phyloP scores from a whole-genome alignment of 92 coral and sea anemone species.

The Umimayanthus kanabou region DNA sequence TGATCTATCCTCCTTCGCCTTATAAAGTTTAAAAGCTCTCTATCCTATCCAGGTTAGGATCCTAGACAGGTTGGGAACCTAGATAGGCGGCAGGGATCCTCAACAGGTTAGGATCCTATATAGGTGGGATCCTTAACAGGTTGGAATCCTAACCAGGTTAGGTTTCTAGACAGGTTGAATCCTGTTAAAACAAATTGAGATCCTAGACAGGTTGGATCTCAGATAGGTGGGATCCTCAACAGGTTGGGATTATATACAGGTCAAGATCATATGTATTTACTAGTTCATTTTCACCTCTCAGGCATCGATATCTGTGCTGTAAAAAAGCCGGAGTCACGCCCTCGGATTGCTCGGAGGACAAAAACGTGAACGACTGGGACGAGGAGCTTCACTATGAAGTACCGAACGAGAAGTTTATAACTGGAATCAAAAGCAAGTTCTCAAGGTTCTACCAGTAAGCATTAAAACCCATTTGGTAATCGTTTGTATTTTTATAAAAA shows the following conservation, averaged over 20 bases:
- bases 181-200: too few species aligned
- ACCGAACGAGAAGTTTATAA: slow-evolving; percentile 22
- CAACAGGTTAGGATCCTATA: too few species aligned
- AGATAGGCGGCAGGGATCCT: too few species aligned
- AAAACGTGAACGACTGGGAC: slow-evolving; percentile 11
- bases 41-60: too few species aligned
- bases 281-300: background rate
- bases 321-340: slow-evolving; percentile 8
- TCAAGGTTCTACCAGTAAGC: slow-evolving; percentile 7
- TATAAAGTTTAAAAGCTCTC: too few species aligned
- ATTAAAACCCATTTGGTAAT: background rate
- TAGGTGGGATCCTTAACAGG: too few species aligned
- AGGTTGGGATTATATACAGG: too few species aligned
- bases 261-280: background rate
- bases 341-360: slow-evolving; percentile 21
- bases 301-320: slow-evolving; percentile 19
- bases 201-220: too few species aligned
- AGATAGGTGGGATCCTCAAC: background rate
- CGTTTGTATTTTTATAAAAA: background rate
- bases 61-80: too few species aligned
- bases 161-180: too few species aligned
- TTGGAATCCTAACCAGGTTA: too few species aligned
- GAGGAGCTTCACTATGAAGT: slow-evolving; percentile 24
- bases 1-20: too few species aligned
- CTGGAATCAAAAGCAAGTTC: slow-evolving; percentile 9